A percentile compares a stretch with the other conserved stretches of the same genome.
These are phyloP conservation scores for Marcusenius ussheri DNA, from an alignment of 2,113 vertebrate species.

Conservation along the genomic window DNA sequence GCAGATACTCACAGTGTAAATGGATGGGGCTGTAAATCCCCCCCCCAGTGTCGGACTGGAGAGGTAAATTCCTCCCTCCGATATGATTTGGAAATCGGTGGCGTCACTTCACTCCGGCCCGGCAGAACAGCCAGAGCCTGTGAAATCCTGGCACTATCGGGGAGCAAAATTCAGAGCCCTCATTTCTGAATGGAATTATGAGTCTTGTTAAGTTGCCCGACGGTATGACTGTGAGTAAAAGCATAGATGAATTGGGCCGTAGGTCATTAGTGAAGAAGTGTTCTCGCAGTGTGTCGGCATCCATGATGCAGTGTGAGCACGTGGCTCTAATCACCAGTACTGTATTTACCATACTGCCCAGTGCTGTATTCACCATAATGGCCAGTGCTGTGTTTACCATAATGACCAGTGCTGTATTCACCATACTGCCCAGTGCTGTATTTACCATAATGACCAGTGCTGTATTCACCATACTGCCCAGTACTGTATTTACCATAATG, in stretches of 20 bases:
- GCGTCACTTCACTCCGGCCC: constrained; percentile 44
- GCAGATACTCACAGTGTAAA: constrained; percentile 56
- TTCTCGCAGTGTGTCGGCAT: background rate
- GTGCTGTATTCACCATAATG: too few species aligned
- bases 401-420: too few species aligned
- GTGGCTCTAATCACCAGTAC: background rate
- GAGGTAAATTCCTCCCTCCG: constrained; percentile 52
- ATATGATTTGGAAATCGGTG: constrained; percentile 53
- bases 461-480: background rate
- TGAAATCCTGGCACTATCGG: constrained; percentile 48
- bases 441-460: too few species aligned
- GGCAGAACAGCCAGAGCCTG: constrained; percentile 39
- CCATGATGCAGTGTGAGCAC: background rate
- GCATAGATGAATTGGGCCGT: constrained; percentile 32
- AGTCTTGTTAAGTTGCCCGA: constrained; percentile 45
- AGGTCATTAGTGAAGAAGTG: constrained; percentile 34
- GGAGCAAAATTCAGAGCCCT: constrained; percentile 51
- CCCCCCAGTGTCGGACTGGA: constrained; percentile 42
- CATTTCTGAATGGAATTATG: constrained; percentile 57
- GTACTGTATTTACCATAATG: too few species aligned
- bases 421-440: too few species aligned
- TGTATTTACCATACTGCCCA: background rate
- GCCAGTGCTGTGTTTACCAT: background rate
- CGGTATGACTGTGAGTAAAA: constrained; percentile 44
- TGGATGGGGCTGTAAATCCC: constrained; percentile 44